phyloP scores from a whole-genome alignment of 1,140 invertebrate species.

The Latrodectus geometricus region DNA sequence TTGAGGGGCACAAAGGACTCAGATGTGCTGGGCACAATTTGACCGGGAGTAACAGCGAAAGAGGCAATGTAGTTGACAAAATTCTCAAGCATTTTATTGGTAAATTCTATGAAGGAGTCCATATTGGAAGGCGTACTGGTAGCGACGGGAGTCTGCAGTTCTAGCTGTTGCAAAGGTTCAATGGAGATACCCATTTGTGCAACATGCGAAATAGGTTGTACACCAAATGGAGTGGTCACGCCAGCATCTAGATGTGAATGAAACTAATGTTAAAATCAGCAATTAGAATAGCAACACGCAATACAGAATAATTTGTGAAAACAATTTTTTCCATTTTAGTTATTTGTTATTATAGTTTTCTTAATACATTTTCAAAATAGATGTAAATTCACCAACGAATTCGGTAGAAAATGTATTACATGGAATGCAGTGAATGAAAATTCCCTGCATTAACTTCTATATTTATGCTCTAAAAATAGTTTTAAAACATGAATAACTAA shows the following conservation, averaged over 20 bases:
- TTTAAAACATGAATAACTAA: too few species aligned
- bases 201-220: constrained; percentile 79
- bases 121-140: constrained; percentile 70
- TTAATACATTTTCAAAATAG: too few species aligned
- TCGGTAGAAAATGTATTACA: too few species aligned
- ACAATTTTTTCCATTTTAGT: too few species aligned
- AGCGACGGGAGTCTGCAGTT: constrained; percentile 70
- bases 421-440: too few species aligned
- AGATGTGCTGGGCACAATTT: constrained; percentile 75
- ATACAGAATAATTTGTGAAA: too few species aligned
- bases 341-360: too few species aligned
- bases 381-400: too few species aligned
- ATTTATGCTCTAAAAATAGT: too few species aligned
- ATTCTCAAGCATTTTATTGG: constrained; percentile 92
- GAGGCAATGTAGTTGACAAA: constrained; percentile 93
- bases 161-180: constrained; percentile 78
- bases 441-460: too few species aligned
- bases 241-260: neutral
- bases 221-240: constrained; percentile 69
- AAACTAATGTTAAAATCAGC: too few species aligned
- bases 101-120: constrained; percentile 83
- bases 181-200: constrained; percentile 96
- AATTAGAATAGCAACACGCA: too few species aligned
- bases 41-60: constrained; percentile 81
- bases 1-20: constrained; percentile 89